Percentiles rank a stretch among this genome's conserved stretches.
Conservation (phyloP, 2,113 vertebrate species). For the Narcine bancroftii region DNA sequence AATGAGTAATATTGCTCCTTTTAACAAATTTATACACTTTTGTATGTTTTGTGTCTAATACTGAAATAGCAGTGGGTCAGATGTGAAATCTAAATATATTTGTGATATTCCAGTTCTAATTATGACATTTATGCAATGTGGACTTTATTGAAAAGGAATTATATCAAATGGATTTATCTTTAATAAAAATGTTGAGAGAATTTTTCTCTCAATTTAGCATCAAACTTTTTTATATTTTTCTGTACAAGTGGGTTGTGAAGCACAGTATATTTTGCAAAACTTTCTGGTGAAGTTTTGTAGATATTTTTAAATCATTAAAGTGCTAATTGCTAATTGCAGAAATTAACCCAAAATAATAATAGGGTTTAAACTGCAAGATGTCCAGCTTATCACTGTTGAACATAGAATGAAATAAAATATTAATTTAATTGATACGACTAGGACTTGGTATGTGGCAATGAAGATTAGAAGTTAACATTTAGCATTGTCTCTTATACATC, state of each 20-base stretch:
- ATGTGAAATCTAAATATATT: not conserved
- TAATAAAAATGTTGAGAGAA: not conserved
- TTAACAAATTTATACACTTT: not conserved
- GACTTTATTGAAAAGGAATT: not conserved
- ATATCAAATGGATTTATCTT: not conserved
- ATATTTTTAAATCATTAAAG: not conserved
- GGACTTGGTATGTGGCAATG: not conserved
- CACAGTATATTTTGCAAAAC: not conserved
- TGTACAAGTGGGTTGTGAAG: not conserved
- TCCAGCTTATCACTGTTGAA: not conserved
- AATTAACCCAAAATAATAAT: not conserved
- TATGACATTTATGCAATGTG: not conserved
- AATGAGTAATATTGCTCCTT: not conserved
- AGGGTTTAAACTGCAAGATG: not conserved
- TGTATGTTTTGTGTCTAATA: not conserved
- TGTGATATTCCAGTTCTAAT: not conserved
- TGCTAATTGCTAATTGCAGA: not conserved
- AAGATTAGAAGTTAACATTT: not conserved
- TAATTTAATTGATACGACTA: not conserved
- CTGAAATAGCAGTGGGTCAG: not conserved
- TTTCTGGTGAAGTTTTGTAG: not conserved
- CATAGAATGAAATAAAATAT: not conserved
- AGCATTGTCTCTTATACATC: too few relatives aligned
- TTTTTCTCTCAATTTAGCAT: not conserved
- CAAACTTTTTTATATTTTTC: not conserved